Evolutionary conservation across 1,140 invertebrate genomes (phyloP).

Genomic region (Drosophila oshimai): DNA sequence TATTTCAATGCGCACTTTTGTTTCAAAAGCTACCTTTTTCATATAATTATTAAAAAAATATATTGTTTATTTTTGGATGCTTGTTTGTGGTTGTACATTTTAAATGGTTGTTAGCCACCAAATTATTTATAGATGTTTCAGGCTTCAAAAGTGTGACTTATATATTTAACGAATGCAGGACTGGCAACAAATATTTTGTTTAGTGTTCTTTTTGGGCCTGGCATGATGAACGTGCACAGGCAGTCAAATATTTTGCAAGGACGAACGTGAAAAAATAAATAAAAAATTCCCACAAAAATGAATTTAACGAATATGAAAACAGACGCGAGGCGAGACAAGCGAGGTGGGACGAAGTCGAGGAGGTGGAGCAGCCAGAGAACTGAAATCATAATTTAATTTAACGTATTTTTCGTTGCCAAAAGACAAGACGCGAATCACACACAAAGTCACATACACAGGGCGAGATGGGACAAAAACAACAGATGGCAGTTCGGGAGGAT

Average conservation of each 20-base stretch:
- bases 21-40: no score
- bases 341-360: neutral
- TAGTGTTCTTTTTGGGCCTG: constrained; percentile 23
- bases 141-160: no score
- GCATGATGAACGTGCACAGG: constrained; percentile 65
- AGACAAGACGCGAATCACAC: constrained; percentile 63
- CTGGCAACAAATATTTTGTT: neutral
- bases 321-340: constrained; percentile 9
- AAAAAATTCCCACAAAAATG: constrained; percentile 52
- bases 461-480: constrained; percentile 43
- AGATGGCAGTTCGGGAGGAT: constrained; percentile 8
- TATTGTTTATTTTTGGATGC: no score
- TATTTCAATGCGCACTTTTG: no score
- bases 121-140: no score
- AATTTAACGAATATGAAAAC: constrained; percentile 74
- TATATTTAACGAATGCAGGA: neutral
- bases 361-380: constrained; percentile 17
- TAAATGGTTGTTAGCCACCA: no score
- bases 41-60: no score
- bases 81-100: no score
- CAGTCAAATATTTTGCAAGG: constrained; percentile 70
- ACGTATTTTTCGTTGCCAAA: constrained; percentile 72
- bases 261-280: constrained; percentile 61
- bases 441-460: constrained; percentile 22
- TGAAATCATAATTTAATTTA: constrained; percentile 81